Conservation (phyloP, 2,888 invertebrate genomes). For the Thysanoteuthis rhombus region DNA sequence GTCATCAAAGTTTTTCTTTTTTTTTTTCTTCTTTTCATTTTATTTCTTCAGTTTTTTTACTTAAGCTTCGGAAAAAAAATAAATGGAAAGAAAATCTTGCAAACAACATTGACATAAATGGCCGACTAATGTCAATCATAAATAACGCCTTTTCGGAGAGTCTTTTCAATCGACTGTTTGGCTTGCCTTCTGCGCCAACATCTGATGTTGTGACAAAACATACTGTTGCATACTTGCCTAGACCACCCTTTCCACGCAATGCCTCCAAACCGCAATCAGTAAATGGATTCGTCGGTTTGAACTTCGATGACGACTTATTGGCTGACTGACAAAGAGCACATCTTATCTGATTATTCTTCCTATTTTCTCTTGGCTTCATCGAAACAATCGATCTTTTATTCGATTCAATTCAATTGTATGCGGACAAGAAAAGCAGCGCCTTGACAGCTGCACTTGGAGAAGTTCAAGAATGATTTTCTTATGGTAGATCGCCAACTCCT, state of each 20-base stretch:
- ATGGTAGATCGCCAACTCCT: background rate
- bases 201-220: background rate
- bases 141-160: background rate
- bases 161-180: background rate
- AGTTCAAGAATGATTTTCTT: background rate
- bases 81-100: background rate
- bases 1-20: background rate
- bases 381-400: background rate
- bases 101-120: background rate
- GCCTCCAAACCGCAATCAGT: background rate
- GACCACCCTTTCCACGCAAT: background rate
- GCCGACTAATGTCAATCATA: background rate
- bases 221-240: background rate
- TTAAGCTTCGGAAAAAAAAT: background rate
- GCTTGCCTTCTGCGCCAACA: background rate
- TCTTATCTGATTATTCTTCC: background rate
- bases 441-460: background rate
- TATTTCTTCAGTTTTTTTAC: background rate
- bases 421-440: background rate
- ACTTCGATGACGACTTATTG: conserved; percentile 12
- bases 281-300: background rate
- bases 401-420: background rate
- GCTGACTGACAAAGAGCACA: background rate
- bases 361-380: background rate
- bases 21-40: background rate